Evolutionary conservation across 2,888 invertebrate species (phyloP).

Genomic region (Tenthredo scrophulariae): DNA sequence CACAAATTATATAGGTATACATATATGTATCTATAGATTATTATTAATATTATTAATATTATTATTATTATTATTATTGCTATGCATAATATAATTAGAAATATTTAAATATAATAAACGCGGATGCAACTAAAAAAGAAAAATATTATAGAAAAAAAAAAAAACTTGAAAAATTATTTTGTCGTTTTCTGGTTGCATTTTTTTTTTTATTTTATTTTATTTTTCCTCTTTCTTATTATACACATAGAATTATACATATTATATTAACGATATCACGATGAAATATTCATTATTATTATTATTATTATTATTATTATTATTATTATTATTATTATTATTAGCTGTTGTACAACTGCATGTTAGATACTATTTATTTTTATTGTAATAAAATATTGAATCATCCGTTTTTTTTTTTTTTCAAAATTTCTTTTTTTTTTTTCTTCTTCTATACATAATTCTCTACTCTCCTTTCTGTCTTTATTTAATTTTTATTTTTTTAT

Average conservation of each 20-base stretch:
- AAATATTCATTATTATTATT: neutral
- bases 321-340: no score
- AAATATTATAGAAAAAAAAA: neutral
- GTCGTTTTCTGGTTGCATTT: neutral
- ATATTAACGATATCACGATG: conserved; percentile 9
- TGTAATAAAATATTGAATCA: conserved; percentile 38
- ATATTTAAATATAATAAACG: conserved; percentile 27
- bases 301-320: no score
- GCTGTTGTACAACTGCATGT: conserved; percentile 48
- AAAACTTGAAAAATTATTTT: neutral
- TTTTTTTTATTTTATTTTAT: neutral
- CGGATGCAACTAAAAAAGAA: conserved; percentile 22
- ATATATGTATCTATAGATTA: conserved; percentile 6
- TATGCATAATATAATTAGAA: conserved; percentile 49
- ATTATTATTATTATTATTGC: neutral
- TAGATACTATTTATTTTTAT: conserved; percentile 34
- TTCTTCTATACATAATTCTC: no score
- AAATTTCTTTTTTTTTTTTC: neutral
- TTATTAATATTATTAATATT: neutral
- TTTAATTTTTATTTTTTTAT: conserved; percentile 40
- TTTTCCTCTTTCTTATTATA: neutral
- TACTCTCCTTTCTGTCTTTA: neutral
- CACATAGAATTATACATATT: conserved; percentile 18
- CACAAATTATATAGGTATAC: conserved; percentile 64
- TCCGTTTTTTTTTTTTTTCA: neutral